phyloP scores from a whole-genome alignment of 2,113 vertebrate species.

The Cranoglanis bouderius region DNA sequence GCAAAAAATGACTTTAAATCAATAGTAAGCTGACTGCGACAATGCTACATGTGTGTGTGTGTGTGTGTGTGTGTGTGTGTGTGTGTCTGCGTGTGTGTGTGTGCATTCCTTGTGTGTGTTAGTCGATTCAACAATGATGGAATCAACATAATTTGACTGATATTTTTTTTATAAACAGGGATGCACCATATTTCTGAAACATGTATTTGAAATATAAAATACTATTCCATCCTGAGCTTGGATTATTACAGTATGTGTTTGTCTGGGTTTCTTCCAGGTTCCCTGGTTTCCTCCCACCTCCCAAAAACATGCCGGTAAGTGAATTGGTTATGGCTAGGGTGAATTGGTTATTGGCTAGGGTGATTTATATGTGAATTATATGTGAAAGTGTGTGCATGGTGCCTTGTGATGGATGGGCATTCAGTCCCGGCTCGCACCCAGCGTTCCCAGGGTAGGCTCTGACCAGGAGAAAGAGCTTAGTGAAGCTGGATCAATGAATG shows the following conservation, averaged over 20 bases:
- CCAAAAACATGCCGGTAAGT: neutral
- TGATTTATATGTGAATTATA: no score
- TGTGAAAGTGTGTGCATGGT: neutral
- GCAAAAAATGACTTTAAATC: constrained; percentile 44
- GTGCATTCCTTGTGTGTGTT: neutral
- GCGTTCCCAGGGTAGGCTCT: neutral
- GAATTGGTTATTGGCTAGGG: no score
- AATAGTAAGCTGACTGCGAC: constrained; percentile 9
- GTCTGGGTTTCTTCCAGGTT: neutral
- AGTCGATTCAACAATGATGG: neutral
- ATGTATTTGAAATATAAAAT: neutral
- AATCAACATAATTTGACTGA: neutral
- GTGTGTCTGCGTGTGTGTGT: neutral
- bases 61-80: neutral
- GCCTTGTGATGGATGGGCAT: neutral
- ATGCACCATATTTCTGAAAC: neutral
- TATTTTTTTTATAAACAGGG: neutral
- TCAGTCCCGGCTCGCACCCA: neutral
- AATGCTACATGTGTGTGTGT: neutral
- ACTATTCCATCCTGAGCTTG: neutral
- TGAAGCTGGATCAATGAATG: neutral
- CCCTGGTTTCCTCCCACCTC: neutral
- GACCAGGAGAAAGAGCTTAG: neutral
- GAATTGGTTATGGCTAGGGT: neutral
- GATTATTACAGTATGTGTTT: neutral